phyloP scores from a whole-genome alignment of 2,888 invertebrate genomes.

The Napeogenes inachia region DNA sequence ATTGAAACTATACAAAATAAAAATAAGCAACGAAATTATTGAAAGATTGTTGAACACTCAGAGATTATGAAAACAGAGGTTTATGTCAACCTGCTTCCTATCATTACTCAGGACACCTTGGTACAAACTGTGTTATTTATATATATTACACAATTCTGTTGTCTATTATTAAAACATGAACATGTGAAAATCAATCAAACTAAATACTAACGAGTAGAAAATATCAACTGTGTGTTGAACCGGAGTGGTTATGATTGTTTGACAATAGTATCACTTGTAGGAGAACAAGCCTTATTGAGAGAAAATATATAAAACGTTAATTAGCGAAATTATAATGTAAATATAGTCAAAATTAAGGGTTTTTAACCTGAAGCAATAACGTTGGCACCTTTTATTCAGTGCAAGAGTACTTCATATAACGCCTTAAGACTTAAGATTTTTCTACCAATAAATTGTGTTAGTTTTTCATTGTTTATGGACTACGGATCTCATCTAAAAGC shows the following conservation, averaged over 20 bases:
- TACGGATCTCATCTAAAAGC: conserved; percentile 23
- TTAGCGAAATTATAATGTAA: too few species aligned
- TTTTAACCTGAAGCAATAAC: conserved; percentile 13
- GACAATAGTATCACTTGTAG: too few species aligned
- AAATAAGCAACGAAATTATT: conserved; percentile 13
- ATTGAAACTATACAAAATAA: conserved; percentile 17
- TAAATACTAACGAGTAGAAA: too few species aligned
- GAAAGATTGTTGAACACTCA: conserved; percentile 21
- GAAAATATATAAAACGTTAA: too few species aligned
- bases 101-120: neutral
- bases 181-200: too few species aligned
- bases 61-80: conserved; percentile 23
- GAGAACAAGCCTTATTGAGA: too few species aligned
- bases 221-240: too few species aligned
- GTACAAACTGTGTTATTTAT: conserved; percentile 5
- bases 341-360: conserved; percentile 5
- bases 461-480: conserved; percentile 15
- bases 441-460: conserved; percentile 14
- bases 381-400: neutral
- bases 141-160: too few species aligned
- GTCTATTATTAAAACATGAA: too few species aligned
- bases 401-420: conserved; percentile 8
- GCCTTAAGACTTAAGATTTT: conserved; percentile 15
- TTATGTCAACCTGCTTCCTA: conserved; percentile 14
- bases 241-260: too few species aligned